A percentile compares a stretch with the other conserved stretches of the same genome.
Evolutionary conservation across 2,113 vertebrate species (phyloP).

Genomic region (Porphyrio hochstetteri): DNA sequence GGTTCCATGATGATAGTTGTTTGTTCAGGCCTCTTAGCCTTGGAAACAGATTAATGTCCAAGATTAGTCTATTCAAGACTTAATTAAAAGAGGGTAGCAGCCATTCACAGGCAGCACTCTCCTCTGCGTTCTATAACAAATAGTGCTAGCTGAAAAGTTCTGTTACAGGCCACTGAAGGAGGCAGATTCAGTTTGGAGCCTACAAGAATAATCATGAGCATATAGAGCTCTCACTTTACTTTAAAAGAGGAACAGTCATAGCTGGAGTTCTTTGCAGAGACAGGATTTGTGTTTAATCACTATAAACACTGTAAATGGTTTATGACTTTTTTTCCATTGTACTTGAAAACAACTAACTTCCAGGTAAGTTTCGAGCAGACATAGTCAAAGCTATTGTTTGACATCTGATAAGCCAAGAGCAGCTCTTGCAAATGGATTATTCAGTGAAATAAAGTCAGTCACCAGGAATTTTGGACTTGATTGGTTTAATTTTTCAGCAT

Average conservation of each 20-base stretch:
- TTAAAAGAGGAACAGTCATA: neutral
- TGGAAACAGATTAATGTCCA: neutral
- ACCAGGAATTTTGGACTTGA: neutral
- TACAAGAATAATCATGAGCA: neutral
- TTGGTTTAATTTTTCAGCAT: neutral
- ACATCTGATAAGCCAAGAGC: neutral
- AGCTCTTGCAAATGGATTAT: neutral
- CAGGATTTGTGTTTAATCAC: neutral
- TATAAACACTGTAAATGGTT: neutral
- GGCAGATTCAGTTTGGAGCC: neutral
- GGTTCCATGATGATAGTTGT: neutral
- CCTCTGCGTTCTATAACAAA: neutral
- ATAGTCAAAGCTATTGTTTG: neutral
- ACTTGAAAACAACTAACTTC: neutral
- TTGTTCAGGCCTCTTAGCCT: neutral
- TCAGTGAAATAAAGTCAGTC: neutral
- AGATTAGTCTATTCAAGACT: neutral
- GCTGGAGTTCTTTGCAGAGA: neutral
- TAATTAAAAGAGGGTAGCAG: neutral
- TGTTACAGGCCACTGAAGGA: neutral
- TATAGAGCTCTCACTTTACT: neutral
- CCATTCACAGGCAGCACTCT: neutral
- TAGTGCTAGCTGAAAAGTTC: neutral
- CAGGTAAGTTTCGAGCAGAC: neutral
- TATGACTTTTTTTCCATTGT: neutral